Percentiles rank a stretch among this genome's conserved stretches.
These are phyloP conservation scores for Ellobius talpinus DNA, from an alignment of 2,113 vertebrate species.

Conservation along the genomic window DNA sequence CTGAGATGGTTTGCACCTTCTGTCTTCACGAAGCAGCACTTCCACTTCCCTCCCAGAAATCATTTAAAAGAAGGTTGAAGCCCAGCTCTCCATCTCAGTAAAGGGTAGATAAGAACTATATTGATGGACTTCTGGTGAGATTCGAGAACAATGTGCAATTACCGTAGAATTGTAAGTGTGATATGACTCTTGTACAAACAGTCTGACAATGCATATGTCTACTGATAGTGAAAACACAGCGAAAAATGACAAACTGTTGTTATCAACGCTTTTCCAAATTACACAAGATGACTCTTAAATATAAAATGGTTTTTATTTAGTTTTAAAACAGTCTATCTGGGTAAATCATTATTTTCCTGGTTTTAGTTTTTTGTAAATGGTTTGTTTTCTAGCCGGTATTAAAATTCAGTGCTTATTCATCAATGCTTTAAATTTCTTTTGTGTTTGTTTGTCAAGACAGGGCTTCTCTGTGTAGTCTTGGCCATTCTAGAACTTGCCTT, in stretches of 20 bases:
- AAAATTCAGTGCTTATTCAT: constrained; percentile 21
- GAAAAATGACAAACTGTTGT: not conserved
- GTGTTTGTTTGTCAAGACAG: not conserved
- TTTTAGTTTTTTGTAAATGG: constrained; percentile 21
- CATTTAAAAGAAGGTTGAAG: not conserved
- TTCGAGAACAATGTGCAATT: not conserved
- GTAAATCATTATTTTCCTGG: constrained; percentile 20
- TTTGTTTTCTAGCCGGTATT: not conserved
- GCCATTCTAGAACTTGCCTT: not conserved
- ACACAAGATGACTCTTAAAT: not conserved
- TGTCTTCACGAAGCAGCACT: too few species aligned
- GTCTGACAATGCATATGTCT: not conserved
- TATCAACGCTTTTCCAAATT: not conserved
- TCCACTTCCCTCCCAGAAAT: not conserved
- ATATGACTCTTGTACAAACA: not conserved
- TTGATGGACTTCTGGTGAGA: not conserved
- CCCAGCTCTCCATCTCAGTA: not conserved
- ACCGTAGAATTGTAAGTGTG: not conserved
- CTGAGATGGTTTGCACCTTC: not conserved
- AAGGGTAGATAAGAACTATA: not conserved
- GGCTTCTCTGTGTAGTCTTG: not conserved
- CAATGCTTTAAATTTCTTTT: constrained; percentile 20
- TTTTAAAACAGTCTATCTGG: not conserved
- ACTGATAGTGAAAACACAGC: not conserved
- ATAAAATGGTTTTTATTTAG: not conserved